Base-by-base conservation (phyloP, 1,140 invertebrate genomes). In the Papilio glaucus region DNA sequence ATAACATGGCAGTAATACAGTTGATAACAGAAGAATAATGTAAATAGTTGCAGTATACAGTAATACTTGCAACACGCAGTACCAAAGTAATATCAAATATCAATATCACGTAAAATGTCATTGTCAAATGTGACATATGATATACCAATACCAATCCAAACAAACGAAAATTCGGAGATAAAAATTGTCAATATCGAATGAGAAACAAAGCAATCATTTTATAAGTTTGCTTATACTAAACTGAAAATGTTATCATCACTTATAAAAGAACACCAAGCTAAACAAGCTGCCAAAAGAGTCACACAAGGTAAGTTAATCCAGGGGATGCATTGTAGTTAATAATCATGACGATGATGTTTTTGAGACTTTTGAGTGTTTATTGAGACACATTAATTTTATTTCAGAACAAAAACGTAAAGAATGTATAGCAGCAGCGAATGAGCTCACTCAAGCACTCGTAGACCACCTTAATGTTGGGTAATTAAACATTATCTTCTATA, bases 391-490 rank as follows among this genome's bases (percentile, higher is more conserved):
- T 38, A n/a, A 57, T 15, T 60, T 42, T 72, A 60, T 95, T 95
- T 73, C 86, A 98, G 97, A 98, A 94, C 96, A 96, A 86, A 97
- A 98, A 91, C 95, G 98, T 61, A 98, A 98, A 92, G 98, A 99
- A 94, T 98, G 98, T 37, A 95, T 99, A 72, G 95, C 96, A 83
- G 97, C 98, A 76, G 97, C 98, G 1, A 98, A 97, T 90, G 96
- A 98, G 77, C 94, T 99, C 63, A 99, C 98, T 0, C 97, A 98
- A 92, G 97, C 98, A 61, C 92, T 99, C 15, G 98, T 99, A 0
- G 98, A 99, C 94, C 98, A 99, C 92, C 94, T 99, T 15, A 99
- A 99, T 95, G 97, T 99, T 85, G 98, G 98, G 98, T 99, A 95
- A 94, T 49, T 3, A 26, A 42, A 8, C 29, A 37, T 15, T 15